Conservation (phyloP, 2,888 invertebrate species). For the Spodoptera littoralis region DNA sequence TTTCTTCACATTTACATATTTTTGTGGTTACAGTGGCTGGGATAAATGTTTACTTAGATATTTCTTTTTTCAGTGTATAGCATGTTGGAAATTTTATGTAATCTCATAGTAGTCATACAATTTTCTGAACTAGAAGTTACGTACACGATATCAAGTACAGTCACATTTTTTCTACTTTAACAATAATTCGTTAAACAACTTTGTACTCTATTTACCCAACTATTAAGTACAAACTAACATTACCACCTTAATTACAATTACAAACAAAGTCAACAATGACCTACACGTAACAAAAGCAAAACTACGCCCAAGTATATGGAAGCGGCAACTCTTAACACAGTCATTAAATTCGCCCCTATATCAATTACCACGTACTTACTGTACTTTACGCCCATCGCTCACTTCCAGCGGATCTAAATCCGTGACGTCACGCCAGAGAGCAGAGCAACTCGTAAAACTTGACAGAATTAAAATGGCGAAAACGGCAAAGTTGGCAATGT, state of each 20-base stretch:
- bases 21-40: slow-evolving; percentile 24
- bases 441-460: slow-evolving; percentile 61
- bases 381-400: slow-evolving; percentile 24
- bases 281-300: slow-evolving; percentile 2
- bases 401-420: slow-evolving; percentile 35
- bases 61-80: slow-evolving; percentile 4
- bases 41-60: slow-evolving; percentile 27
- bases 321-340: slow-evolving; percentile 22
- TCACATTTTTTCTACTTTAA: too few species aligned
- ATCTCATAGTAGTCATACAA: background rate
- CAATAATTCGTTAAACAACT: background rate
- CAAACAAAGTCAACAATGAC: slow-evolving; percentile 31
- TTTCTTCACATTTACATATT: slow-evolving; percentile 43
- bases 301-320: slow-evolving; percentile 22
- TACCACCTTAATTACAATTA: slow-evolving; percentile 31
- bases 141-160: too few species aligned
- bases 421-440: slow-evolving; percentile 20
- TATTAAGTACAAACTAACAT: slow-evolving; percentile 35
- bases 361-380: slow-evolving; percentile 50
- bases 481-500: slow-evolving; percentile 68
- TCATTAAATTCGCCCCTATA: slow-evolving; percentile 40
- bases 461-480: slow-evolving; percentile 75
- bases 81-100: background rate
- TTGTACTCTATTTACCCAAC: slow-evolving; percentile 21
- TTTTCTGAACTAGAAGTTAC: background rate